These are phyloP conservation scores for Umimayanthus kanabou DNA, from an alignment of 92 coral and sea anemone genomes.

Conservation along the genomic window DNA sequence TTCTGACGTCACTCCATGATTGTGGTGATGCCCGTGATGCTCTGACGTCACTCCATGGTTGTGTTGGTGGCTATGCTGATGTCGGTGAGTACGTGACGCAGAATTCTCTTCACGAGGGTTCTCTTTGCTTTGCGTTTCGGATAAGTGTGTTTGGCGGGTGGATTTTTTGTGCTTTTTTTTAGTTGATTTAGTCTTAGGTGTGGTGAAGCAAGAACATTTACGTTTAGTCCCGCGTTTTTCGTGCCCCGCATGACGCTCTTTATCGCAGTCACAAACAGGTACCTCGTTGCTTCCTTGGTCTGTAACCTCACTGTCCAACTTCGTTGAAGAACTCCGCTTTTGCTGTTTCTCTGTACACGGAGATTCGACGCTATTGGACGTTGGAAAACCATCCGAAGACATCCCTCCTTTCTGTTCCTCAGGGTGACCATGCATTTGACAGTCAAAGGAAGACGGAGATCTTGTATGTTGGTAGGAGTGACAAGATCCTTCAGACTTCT, in stretches of 20 bases:
- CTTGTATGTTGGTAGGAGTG: neutral
- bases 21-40: neutral
- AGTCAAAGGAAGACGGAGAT: neutral
- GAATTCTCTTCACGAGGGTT: neutral
- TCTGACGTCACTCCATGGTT: neutral
- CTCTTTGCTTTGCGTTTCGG: neutral
- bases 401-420: neutral
- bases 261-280: neutral
- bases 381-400: neutral
- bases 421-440: neutral
- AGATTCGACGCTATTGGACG: neutral
- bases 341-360: neutral
- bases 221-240: constrained; percentile 14
- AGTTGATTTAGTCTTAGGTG: constrained; percentile 1
- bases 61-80: neutral
- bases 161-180: constrained; percentile 10
- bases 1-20: neutral
- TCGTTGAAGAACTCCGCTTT: neutral
- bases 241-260: neutral
- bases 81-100: neutral
- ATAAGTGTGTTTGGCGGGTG: neutral
- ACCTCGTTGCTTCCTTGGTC: neutral
- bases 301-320: neutral
- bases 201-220: neutral
- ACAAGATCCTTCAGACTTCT: neutral